phyloP scores from a whole-genome alignment of 2,888 invertebrate genomes.

The Hartigia nigra region DNA sequence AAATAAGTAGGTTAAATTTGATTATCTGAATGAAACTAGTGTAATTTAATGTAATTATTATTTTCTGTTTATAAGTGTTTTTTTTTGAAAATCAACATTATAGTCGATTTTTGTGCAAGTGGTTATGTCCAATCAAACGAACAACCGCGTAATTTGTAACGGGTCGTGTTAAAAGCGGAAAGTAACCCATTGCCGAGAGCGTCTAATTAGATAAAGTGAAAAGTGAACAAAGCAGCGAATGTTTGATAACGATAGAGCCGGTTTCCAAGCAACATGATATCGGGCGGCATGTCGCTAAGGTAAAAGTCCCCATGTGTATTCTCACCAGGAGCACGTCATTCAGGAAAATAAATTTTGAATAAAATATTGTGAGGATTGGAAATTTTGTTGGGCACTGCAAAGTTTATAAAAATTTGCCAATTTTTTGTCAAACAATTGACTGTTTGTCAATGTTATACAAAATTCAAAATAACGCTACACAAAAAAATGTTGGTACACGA shows the following conservation, averaged over 20 bases:
- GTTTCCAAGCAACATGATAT: neutral
- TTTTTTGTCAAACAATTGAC: too few relatives aligned
- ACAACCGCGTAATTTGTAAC: neutral
- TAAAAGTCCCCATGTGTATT: neutral
- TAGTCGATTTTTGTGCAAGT: neutral
- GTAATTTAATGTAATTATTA: neutral
- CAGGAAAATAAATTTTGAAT: neutral
- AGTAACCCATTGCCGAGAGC: neutral
- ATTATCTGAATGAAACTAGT: neutral
- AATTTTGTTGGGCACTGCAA: too few relatives aligned
- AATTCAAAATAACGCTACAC: too few relatives aligned
- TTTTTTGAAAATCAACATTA: neutral
- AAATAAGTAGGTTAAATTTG: neutral
- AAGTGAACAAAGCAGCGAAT: neutral
- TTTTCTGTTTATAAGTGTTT: neutral
- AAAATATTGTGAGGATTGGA: too few relatives aligned
- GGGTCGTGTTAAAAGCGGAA: neutral
- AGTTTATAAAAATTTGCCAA: too few relatives aligned
- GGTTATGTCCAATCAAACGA: neutral
- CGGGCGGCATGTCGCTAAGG: neutral
- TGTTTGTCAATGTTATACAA: too few relatives aligned
- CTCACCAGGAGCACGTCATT: neutral
- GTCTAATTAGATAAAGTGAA: neutral
- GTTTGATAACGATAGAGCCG: constrained; percentile 2
- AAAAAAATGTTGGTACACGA: neutral